A percentile compares a stretch with the other conserved stretches of the same genome.
phyloP scores from a whole-genome alignment of 2,888 invertebrate species.

The Zhuqinia jingwanae region DNA sequence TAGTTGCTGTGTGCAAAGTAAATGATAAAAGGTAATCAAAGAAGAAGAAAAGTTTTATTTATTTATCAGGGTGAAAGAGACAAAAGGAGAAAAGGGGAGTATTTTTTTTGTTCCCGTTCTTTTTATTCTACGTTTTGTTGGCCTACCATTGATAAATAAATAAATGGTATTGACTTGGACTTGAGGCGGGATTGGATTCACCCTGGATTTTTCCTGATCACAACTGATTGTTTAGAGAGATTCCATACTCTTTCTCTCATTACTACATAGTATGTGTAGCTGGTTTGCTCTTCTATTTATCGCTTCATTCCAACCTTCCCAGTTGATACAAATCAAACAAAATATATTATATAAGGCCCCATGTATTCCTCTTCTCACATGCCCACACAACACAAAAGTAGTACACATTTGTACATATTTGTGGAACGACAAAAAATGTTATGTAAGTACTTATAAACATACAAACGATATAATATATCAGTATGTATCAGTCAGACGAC shows the following conservation, averaged over 20 bases:
- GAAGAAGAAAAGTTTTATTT: conserved; percentile 23
- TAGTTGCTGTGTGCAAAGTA: background rate
- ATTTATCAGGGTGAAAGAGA: background rate
- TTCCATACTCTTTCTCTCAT: conserved; percentile 13
- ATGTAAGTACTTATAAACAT: no score
- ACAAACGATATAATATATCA: no score
- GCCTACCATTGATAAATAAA: conserved; percentile 36
- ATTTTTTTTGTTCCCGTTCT: background rate
- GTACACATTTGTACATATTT: no score
- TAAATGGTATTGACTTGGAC: conserved; percentile 50
- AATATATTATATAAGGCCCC: no score
- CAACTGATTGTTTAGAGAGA: conserved; percentile 56
- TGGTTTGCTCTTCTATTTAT: conserved; percentile 59
- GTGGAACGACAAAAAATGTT: no score
- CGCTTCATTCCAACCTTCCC: conserved; percentile 44
- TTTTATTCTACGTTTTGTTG: conserved; percentile 20
- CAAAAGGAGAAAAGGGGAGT: background rate
- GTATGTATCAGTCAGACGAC: no score
- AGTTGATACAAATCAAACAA: conserved; percentile 37
- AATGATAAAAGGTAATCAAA: conserved; percentile 25
- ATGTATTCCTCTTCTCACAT: no score
- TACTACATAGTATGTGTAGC: background rate
- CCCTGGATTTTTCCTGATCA: conserved; percentile 24
- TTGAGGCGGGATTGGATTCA: conserved; percentile 47
- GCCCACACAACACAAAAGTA: background rate